Evolutionary conservation across 2,113 vertebrate genomes (phyloP), one percentile per base, ranked within the genome.

Genomic region (Sebastes fasciatus): DNA sequence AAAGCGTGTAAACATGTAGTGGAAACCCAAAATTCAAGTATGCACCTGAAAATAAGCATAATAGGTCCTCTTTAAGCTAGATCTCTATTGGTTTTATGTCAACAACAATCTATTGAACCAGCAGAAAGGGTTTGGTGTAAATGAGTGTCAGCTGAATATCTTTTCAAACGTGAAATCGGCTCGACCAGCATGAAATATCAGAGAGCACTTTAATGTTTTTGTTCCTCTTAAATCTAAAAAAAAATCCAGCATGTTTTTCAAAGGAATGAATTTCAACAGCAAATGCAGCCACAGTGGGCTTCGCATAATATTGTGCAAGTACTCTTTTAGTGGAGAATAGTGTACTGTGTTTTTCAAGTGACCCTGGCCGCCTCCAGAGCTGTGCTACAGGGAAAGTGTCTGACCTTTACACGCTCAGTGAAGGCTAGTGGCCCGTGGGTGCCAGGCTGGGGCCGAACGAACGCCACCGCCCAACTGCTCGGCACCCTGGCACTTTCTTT

Each of bases 361-460:
- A 87, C 72, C 69, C 40, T n/a, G 43, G 8, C 43, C 54, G 76
- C 77, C 52, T 77, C 46, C 54, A 63, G 49, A 70, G 68, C 23
- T 68, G 46, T 46, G 21, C 60, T 54, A 34, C 74, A 60, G 63
- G 74, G 76, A 67, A 57, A 65, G n/a, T 16, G 66, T 68, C 49
- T 90, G 88, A 91, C 89, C 89, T 91, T 92, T 88, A 75, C 67
- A 72, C 23, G 69, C 42, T 67, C 49, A 74, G 55, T 67, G 65
- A 77, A 77, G 55, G 71, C 55, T 63, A 82, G 85, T 75, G 74
- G 51, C 46, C 71, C 4, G 6, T 67, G 52, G 81, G 52, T 49
- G 62, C 74, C 34, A 57, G 7, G 45, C 74, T 23, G 45, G 26
- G 21, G 51, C 48, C 8, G 9, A 68, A 61, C 82, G 64, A 90